Evolutionary conservation across 2,113 vertebrate species (phyloP).

Genomic region (Hemicordylus capensis): DNA sequence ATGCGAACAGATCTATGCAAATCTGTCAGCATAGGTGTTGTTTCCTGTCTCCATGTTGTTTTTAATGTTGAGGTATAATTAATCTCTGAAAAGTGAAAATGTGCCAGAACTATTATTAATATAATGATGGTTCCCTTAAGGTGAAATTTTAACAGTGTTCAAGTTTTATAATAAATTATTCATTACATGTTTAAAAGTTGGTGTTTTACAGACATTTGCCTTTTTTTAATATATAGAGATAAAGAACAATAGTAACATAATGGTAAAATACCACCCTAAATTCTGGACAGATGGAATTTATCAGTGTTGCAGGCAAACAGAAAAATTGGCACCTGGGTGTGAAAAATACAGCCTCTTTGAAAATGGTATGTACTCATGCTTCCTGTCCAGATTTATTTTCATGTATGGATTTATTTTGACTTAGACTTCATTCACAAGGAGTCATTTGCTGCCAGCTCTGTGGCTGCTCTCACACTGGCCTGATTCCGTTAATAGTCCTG

Average conservation of each 20-base stretch:
- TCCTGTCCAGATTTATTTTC: not conserved
- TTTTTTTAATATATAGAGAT: constrained; percentile 83
- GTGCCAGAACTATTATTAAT: not conserved
- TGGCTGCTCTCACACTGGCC: not conserved
- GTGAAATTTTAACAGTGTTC: not conserved
- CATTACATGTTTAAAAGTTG: not conserved
- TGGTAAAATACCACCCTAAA: constrained; percentile 92
- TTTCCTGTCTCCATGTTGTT: not conserved
- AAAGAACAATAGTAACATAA: constrained; percentile 84
- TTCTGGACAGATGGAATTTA: constrained; percentile 93
- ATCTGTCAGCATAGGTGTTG: not conserved
- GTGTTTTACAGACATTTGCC: not conserved
- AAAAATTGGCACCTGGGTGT: constrained; percentile 91
- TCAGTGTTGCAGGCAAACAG: constrained; percentile 92
- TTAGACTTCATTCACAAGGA: not conserved
- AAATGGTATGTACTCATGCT: constrained; percentile 78
- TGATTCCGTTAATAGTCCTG: too few relatives aligned
- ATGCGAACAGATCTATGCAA: not conserved
- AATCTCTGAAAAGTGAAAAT: not conserved
- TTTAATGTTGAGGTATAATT: not conserved
- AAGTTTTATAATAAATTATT: not conserved
- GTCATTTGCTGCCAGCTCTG: not conserved
- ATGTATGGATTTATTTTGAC: not conserved
- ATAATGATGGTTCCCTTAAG: not conserved
- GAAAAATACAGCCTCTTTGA: constrained; percentile 91